phyloP scores from a whole-genome alignment of 2,797 vertebrate species.

The Nothura maculosa region DNA sequence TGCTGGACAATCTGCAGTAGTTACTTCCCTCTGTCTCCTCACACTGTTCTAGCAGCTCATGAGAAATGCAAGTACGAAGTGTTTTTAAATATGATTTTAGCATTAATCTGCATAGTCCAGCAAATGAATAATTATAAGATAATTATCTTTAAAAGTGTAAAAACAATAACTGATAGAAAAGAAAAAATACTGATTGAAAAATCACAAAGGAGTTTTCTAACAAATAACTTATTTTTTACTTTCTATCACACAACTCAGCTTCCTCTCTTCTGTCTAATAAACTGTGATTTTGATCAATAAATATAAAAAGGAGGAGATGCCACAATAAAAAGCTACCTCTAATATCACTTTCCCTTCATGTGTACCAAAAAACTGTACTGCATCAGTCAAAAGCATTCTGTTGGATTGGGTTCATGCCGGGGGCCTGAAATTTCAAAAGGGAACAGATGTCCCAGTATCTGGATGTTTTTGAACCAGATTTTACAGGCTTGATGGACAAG shows the following conservation, averaged over 20 bases:
- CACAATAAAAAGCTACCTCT: background rate
- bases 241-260: background rate
- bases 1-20: background rate
- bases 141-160: background rate
- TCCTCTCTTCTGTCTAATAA: background rate
- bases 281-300: background rate
- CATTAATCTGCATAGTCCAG: background rate
- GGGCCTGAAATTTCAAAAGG: background rate
- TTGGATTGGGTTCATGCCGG: background rate
- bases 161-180: background rate
- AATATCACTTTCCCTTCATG: background rate
- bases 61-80: background rate
- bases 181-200: background rate
- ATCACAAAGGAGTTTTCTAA: background rate
- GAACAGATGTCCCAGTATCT: background rate
- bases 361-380: background rate
- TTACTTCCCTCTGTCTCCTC: accelerated
- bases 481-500: background rate
- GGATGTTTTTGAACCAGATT: background rate
- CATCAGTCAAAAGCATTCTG: background rate
- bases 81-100: background rate
- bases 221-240: background rate
- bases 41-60: background rate
- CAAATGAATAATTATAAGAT: background rate
- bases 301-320: background rate